phyloP scores from a whole-genome alignment of 2,797 vertebrate genomes.

The Iguana delicatissima region DNA sequence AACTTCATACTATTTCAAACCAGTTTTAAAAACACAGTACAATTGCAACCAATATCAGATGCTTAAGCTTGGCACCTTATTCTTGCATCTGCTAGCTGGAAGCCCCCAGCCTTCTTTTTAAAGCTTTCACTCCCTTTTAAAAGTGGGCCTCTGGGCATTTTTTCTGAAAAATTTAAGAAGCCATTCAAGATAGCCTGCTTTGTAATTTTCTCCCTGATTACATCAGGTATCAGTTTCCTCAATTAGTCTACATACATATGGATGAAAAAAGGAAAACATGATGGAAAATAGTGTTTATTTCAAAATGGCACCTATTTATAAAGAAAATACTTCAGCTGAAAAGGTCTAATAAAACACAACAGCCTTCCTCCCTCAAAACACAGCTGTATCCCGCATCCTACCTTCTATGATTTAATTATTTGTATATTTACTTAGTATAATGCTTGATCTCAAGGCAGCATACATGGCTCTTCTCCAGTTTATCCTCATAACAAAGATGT shows the following conservation, averaged over 20 bases:
- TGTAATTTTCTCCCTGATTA: constrained; percentile 57
- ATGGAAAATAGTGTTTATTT: constrained; percentile 67
- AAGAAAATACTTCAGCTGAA: constrained; percentile 28
- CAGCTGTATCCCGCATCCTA: neutral
- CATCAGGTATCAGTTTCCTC: constrained; percentile 73
- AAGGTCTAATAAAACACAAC: constrained; percentile 60
- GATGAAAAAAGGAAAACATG: constrained; percentile 61
- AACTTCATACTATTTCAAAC: constrained; percentile 46
- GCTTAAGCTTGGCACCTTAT: constrained; percentile 46
- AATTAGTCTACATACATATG: constrained; percentile 67
- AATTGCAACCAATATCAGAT: constrained; percentile 42
- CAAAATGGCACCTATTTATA: constrained; percentile 68
- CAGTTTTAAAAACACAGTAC: constrained; percentile 27
- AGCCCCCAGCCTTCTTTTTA: constrained; percentile 42
- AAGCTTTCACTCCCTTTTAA: constrained; percentile 24
- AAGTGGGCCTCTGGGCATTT: constrained; percentile 22
- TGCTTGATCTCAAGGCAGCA: no score
- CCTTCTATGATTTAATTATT: neutral
- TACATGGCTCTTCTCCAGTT: no score
- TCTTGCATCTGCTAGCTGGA: constrained; percentile 51
- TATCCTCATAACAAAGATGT: no score
- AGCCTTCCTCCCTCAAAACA: neutral
- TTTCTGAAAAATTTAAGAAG: constrained; percentile 65
- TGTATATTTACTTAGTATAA: no score
- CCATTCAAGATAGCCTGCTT: constrained; percentile 64